Evolutionary conservation across 2,113 vertebrate species (phyloP).

Genomic region (Entomyzon cyanotis): DNA sequence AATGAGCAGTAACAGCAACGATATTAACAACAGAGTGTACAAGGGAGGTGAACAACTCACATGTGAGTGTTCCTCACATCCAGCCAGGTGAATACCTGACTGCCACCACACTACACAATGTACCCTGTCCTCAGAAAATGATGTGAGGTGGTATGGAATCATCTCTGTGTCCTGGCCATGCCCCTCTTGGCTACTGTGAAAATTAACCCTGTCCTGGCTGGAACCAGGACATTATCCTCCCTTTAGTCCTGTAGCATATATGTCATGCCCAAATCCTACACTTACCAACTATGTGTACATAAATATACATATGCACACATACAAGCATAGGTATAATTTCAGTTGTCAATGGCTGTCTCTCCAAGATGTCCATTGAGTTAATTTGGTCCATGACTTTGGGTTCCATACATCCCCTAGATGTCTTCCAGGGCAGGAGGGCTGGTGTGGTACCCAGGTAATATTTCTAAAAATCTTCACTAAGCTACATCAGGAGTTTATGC

Average conservation of each 20-base stretch:
- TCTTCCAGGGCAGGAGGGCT: not conserved
- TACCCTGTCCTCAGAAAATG: not conserved
- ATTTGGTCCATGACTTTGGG: not conserved
- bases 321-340: not conserved
- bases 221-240: not conserved
- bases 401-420: not conserved
- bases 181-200: not conserved
- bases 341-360: not conserved
- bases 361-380: not conserved
- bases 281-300: not conserved
- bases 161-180: not conserved
- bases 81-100: not conserved
- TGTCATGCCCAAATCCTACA: not conserved
- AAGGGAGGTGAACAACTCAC: not conserved
- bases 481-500: not conserved
- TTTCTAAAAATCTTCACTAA: too few species aligned
- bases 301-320: fast-evolving
- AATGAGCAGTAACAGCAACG: not conserved
- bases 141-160: not conserved
- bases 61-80: not conserved
- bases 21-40: not conserved
- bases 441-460: not conserved
- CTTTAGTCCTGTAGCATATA: not conserved
- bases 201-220: not conserved
- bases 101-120: fast-evolving